Evolutionary conservation across 2,888 invertebrate species (phyloP), one percentile per base, ranked within the genome.

Genomic region (Clitarchus hookeri): DNA sequence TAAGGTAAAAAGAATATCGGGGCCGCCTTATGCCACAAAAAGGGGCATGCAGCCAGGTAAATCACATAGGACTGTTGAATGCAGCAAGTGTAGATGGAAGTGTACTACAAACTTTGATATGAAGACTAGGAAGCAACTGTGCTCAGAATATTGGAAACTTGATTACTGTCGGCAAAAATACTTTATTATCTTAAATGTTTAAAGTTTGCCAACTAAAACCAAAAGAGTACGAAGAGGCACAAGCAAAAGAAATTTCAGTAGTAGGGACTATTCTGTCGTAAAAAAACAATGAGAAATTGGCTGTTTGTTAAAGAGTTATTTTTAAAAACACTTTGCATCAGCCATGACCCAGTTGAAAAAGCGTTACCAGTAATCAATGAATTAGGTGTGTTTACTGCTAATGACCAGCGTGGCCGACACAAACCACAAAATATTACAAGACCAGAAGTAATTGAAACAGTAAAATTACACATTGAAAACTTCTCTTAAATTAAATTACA

Each of bases 41-140:
- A 84, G 44, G 44, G 84, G 84, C 44, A 44, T 84, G 25, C 13
- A 84, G 44, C 84, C 19, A 44, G 84, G 44, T 25, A 84, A 84
- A 84, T 48, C 48, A 9, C 84, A 2, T 36, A n/a, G 12, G 16
- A 11, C 84, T 9, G 84, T 84, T n/a, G 44, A 84, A 13, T 84
- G 84, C 44, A 44, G n/a, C 44, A 84, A 84, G 9, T 84, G 84
- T 84, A 84, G 44, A 84, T 84, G 36, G 44, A 44, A 84, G 25
- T 84, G 84, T 25, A 84, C 36, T 3, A 19, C 4, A 6, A 65
- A 65, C n/a, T 65, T 65, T 65, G 65, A 65, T 65, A 23, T 11
- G 16, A 8, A 65, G 2, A 8, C 65, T 23, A 65, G 65, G 65
- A 65, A 65, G n/a, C 6, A 65, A 13, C 44, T 44, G 27, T 83